phyloP scores from a whole-genome alignment of 2,888 invertebrate genomes.

The Hermaeophaga mercurialis region DNA sequence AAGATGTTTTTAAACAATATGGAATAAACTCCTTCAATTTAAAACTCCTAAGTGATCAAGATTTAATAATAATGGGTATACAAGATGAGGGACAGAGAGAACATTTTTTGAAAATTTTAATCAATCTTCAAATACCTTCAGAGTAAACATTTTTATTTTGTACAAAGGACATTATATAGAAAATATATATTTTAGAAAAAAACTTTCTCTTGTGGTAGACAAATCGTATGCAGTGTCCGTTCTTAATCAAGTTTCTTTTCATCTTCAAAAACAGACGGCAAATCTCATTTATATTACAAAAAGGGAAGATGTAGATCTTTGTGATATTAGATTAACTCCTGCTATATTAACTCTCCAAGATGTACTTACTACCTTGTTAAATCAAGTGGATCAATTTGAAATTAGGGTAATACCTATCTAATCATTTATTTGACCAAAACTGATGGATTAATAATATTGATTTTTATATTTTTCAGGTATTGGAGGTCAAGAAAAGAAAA shows the following conservation, averaged over 20 bases:
- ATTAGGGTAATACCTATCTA: no score
- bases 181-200: conserved; percentile 30
- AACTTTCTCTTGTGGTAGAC: conserved; percentile 30
- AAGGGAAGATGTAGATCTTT: conserved; percentile 35
- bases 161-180: background rate
- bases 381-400: conserved; percentile 31
- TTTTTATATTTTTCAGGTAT: conserved; percentile 12
- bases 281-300: conserved; percentile 37
- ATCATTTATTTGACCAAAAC: no score
- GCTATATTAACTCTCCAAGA: conserved; percentile 29
- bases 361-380: conserved; percentile 31
- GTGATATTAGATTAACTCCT: conserved; percentile 35
- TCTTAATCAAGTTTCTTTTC: conserved; percentile 36
- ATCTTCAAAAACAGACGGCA: conserved; percentile 39
- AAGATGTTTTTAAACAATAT: conserved; percentile 42
- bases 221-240: conserved; percentile 31
- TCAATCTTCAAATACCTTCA: conserved; percentile 44
- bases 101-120: conserved; percentile 31
- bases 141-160: conserved; percentile 41
- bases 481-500: conserved; percentile 6
- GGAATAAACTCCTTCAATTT: conserved; percentile 42
- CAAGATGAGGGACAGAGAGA: conserved; percentile 38
- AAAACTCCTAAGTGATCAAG: conserved; percentile 45
- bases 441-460: background rate
- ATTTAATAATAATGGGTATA: conserved; percentile 43